A percentile compares a stretch with the other conserved stretches of the same genome.
Evolutionary conservation across 2,113 vertebrate genomes (phyloP).

Genomic region (Uropsilus gracilis): DNA sequence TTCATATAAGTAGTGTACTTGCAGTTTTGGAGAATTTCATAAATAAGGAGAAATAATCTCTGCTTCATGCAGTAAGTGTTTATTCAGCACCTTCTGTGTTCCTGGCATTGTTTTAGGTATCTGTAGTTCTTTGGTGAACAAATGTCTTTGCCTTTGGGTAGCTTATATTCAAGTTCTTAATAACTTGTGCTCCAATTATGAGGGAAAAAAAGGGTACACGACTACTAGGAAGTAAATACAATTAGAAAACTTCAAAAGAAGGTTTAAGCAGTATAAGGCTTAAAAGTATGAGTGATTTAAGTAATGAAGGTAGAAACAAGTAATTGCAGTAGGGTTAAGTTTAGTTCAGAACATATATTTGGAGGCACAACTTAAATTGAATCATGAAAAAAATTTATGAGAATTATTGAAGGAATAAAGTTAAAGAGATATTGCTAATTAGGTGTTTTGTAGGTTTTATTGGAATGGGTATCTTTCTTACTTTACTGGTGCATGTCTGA

Average conservation of each 20-base stretch:
- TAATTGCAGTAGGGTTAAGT: not conserved
- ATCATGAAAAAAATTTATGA: not conserved
- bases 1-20: not conserved
- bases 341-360: not conserved
- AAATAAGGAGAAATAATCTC: not conserved
- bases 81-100: not conserved
- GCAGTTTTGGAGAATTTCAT: not conserved
- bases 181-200: not conserved
- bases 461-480: not conserved
- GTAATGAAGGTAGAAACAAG: not conserved
- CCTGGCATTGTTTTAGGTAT: not conserved
- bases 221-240: not conserved
- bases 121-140: not conserved
- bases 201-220: not conserved
- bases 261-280: not conserved
- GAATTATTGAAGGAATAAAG: not conserved
- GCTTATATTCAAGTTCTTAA: not conserved
- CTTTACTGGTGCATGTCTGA: not conserved
- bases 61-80: not conserved
- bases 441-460: constrained; percentile 1
- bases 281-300: constrained; percentile 30
- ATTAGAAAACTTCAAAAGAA: not conserved
- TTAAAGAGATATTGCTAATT: not conserved
- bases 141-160: not conserved
- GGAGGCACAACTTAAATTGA: not conserved